Evolutionary conservation across 2,797 vertebrate genomes (phyloP), one percentile per base, ranked within the genome.

Genomic region (Oryzias dopingdopingensis): DNA sequence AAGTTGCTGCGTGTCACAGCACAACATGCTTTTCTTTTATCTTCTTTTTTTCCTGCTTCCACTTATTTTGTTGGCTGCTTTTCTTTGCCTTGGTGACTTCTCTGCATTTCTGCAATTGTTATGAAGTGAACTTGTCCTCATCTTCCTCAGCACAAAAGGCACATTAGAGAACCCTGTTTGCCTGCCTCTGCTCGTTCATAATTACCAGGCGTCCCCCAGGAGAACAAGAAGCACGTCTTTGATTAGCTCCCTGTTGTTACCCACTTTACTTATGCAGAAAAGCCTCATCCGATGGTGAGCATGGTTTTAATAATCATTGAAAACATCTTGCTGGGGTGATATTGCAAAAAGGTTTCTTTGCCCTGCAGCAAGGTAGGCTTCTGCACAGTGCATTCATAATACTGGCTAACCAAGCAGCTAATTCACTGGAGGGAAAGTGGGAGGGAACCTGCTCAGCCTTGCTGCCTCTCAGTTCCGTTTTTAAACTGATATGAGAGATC

Each of bases 231-330:
- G 76, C 76, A 65, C 76, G 58, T 53, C 17, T 49, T 70, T 89
- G 88, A 86, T 89, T 86, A 86, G 84, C 67, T 83, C 52, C 22
- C 71, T 83, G 86, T 82, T 79, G 75, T 81, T 76, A 56, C 80
- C 72, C 71, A 70, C 72, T 77, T 88, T 80, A 79, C 74, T 89
- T 77, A 81, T 84, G 82, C 80, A 87, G 70, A 74, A 72, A 76
- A 52, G 56, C 73, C 60, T 68, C 66, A 32, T 82, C 64, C 70
- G 75, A 84, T 66, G 72, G 60, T 43, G 59, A 57, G 70, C 53
- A 63, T 49, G 52, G 43, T 70, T 65, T 60, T 82, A 82, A 79
- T 76, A 86, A 81, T 69, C 72, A 88, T 80, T 84, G 52, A 83
- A 69, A 73, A 81, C 57, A 78, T 67, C 73, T 82, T 77, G 61